These are phyloP conservation scores for Diorhabda elongata DNA, from an alignment of 1,140 invertebrate genomes.

Conservation along the genomic window DNA sequence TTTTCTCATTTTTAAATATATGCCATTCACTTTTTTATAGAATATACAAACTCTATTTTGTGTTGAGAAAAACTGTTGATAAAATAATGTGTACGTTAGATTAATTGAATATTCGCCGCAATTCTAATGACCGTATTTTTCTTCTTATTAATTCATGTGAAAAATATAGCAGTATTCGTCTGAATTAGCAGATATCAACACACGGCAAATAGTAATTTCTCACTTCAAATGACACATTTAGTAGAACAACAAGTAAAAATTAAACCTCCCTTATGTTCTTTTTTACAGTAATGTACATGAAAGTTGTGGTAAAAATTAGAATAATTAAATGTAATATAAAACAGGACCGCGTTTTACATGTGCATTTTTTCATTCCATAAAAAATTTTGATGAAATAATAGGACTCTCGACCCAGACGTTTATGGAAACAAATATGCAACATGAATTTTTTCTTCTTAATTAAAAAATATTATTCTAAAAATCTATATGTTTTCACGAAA, in stretches of 20 bases:
- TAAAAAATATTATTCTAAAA: too few relatives aligned
- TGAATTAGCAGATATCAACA: conserved; percentile 2
- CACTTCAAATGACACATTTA: not conserved
- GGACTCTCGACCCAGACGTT: not conserved
- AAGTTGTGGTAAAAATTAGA: not conserved
- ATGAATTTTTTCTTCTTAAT: too few relatives aligned
- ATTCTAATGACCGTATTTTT: too few relatives aligned
- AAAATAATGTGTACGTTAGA: too few relatives aligned
- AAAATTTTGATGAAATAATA: not conserved
- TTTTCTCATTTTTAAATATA: too few relatives aligned
- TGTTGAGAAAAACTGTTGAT: too few relatives aligned
- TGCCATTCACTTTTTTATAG: too few relatives aligned
- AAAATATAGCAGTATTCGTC: not conserved
- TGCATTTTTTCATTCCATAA: not conserved
- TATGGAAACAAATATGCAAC: not conserved
- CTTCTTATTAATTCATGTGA: too few relatives aligned
- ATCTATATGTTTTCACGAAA: too few relatives aligned
- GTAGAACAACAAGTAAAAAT: not conserved
- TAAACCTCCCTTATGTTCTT: not conserved
- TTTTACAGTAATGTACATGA: not conserved
- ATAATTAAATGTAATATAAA: not conserved
- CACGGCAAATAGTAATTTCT: not conserved
- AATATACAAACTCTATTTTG: too few relatives aligned
- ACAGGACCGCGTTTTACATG: not conserved
- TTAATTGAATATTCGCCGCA: too few relatives aligned